Evolutionary conservation across 2,113 vertebrate genomes (phyloP), one percentile per base, ranked within the genome.

Genomic region (Lophochroa leadbeateri): DNA sequence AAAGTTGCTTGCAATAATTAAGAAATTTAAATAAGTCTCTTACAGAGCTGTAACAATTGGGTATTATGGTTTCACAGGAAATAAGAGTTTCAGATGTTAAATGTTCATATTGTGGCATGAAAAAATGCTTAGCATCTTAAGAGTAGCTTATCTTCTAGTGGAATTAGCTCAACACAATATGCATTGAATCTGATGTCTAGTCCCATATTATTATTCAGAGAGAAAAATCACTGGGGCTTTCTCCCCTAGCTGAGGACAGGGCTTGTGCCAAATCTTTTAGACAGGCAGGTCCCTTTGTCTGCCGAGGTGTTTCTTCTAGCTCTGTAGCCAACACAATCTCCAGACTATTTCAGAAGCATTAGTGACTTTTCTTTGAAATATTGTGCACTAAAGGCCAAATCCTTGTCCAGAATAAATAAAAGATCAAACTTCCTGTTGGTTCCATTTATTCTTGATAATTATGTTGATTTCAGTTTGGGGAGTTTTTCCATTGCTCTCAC

Each of bases 71-170:
- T 98, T 98, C 96, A 96, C 93, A 94, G 97, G 92, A 96, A 97
- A 97, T 95, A 94, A 92, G 53, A 71, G 92, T 96, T 97, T 97
- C 95, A 97, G 88, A 95, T 98, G 97, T 94, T 97, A 97, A 96
- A 90, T 90, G 95, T 96, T 96, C 95, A 49, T 90, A 88, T 78
- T 95, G 87, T 92, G 71, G 50, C 85, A 79, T 90, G 80, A 96
- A 83, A 96, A 97, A 96, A 69, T 17, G 37, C 85, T 97, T 95
- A 97, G 86, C 8, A 0, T 92, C 80, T 97, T 94, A 96, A 94
- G 86, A 94, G 94, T 74, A 87, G 92, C 90, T 97, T 96, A 97
- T 94, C 88, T 94, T 97, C 13, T 50, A 77, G 85, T 80, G 67
- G 95, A 97, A 97, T 97, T 96, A 95, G 58, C 61, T 94, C 20